A percentile compares a stretch with the other conserved stretches of the same genome.
Conservation (phyloP, 2,113 vertebrate species). For the Neolamprologus variostigma region DNA sequence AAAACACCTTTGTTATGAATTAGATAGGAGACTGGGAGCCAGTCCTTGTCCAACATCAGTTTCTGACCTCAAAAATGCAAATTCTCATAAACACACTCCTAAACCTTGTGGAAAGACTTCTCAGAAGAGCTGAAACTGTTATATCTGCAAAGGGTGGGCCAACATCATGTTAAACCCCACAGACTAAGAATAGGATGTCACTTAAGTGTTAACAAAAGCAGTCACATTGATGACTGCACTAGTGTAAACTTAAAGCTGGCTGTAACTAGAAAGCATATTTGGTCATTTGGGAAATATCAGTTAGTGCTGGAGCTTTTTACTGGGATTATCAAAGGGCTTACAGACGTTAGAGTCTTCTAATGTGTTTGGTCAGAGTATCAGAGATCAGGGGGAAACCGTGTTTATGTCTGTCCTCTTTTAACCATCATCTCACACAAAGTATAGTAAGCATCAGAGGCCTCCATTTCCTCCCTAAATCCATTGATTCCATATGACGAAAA, state of each 20-base stretch:
- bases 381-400: background rate
- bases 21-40: background rate
- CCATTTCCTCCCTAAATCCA: constrained; percentile 12
- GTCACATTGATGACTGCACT: background rate
- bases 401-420: background rate
- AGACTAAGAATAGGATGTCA: background rate
- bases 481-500: constrained; percentile 34
- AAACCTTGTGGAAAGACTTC: background rate
- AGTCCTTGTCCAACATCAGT: background rate
- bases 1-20: background rate
- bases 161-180: background rate
- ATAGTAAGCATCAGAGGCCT: background rate
- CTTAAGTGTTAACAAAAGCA: background rate
- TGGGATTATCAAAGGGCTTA: background rate
- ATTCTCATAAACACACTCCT: background rate
- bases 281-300: background rate
- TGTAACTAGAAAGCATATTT: background rate
- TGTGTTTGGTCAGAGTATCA: background rate
- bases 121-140: background rate
- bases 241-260: background rate
- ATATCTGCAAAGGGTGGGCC: background rate
- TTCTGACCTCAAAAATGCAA: background rate
- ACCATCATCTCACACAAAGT: background rate
- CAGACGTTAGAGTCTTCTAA: background rate
- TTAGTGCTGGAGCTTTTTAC: background rate